These are phyloP conservation scores for Phylloscopus whistleri DNA, from an alignment of 2,113 vertebrate species.

Conservation along the genomic window DNA sequence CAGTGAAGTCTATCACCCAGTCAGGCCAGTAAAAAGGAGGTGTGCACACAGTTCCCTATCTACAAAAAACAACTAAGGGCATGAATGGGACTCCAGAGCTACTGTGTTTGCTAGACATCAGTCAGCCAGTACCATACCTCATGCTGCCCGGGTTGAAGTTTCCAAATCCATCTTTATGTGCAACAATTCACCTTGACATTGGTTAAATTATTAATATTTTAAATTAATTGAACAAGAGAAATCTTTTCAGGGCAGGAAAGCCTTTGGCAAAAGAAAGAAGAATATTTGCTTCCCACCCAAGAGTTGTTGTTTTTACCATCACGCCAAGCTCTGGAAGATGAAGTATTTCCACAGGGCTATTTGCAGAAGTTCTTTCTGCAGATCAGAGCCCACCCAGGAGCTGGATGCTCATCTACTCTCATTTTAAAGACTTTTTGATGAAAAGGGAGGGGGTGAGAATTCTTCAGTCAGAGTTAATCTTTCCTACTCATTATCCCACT, in stretches of 20 bases:
- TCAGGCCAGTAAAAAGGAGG: neutral
- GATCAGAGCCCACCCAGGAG: neutral
- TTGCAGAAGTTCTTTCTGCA: neutral
- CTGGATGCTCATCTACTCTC: neutral
- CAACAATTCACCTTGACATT: slow-evolving; percentile 36
- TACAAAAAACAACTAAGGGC: neutral
- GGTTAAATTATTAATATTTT: slow-evolving; percentile 27
- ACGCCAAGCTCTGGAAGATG: neutral
- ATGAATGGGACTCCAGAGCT: neutral
- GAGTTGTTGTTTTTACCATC: neutral
- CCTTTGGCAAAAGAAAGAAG: neutral
- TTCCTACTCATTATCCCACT: neutral
- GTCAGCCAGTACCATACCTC: neutral
- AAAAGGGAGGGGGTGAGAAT: neutral
- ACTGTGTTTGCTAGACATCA: neutral
- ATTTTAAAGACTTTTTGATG: neutral
- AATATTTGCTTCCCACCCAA: neutral
- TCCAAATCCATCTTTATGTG: neutral
- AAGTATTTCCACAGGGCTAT: neutral
- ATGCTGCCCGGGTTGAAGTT: neutral
- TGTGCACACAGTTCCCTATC: too few species aligned
- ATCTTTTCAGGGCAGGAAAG: neutral
- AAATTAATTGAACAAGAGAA: slow-evolving; percentile 11
- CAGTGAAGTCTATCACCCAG: neutral
- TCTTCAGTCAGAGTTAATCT: neutral